These are phyloP conservation scores for Henicopernis longicauda DNA, from an alignment of 2,113 vertebrate genomes.

Conservation along the genomic window DNA sequence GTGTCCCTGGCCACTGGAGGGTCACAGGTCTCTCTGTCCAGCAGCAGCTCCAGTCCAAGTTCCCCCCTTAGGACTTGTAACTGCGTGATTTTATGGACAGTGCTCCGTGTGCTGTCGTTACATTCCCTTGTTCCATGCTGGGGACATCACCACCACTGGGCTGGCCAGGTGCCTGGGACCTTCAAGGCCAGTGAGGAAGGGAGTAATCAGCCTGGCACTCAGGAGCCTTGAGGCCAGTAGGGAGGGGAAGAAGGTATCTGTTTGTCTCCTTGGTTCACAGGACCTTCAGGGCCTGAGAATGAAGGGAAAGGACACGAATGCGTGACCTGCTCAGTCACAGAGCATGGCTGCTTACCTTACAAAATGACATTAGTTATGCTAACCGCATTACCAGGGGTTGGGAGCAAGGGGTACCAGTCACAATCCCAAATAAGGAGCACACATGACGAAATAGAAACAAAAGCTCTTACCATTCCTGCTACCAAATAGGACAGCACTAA, in stretches of 20 bases:
- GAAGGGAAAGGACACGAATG: neutral
- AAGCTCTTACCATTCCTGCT: neutral
- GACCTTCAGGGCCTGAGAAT: neutral
- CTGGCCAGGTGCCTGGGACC: neutral
- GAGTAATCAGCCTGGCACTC: neutral
- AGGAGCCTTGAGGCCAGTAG: neutral
- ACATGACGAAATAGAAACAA: neutral
- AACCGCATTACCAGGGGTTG: no score
- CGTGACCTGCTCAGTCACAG: rapidly evolving
- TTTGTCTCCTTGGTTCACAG: neutral
- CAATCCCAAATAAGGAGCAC: neutral
- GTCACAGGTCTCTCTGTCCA: neutral
- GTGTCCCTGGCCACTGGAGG: neutral
- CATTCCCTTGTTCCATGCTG: neutral
- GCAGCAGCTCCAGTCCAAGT: neutral
- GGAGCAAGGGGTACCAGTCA: neutral
- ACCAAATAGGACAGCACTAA: neutral
- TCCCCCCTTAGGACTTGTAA: neutral
- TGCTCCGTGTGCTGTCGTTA: neutral
- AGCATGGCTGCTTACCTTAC: neutral
- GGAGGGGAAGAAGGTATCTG: neutral
- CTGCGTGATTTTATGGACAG: neutral
- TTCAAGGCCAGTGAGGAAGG: neutral
- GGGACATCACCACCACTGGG: neutral
- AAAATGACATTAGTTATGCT: neutral